These are phyloP conservation scores for Cryptops parisi DNA, from an alignment of 2,888 invertebrate genomes.

Conservation along the genomic window DNA sequence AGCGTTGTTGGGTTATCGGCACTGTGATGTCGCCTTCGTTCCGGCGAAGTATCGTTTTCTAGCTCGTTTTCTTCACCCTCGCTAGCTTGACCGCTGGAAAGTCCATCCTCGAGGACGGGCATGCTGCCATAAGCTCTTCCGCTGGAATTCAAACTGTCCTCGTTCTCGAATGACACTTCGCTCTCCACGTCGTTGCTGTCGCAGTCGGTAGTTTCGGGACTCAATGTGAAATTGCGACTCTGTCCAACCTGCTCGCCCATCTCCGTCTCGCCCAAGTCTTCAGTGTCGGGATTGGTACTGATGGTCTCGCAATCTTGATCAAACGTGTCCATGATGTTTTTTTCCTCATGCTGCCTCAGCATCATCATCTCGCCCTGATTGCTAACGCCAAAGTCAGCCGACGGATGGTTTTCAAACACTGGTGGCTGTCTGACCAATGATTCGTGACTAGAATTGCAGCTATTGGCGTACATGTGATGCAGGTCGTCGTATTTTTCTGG, in stretches of 20 bases:
- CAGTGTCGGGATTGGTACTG: constrained; percentile 34
- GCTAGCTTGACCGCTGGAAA: constrained; percentile 85
- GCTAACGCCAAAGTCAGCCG: neutral
- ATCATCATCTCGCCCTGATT: too few relatives aligned
- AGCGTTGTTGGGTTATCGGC: constrained; percentile 67
- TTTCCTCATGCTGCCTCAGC: constrained; percentile 14
- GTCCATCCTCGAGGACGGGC: constrained; percentile 85
- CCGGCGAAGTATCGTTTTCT: constrained; percentile 10
- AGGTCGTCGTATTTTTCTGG: neutral
- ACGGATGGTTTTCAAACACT: neutral
- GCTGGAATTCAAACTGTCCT: constrained; percentile 30
- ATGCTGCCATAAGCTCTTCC: constrained; percentile 39
- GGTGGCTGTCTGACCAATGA: neutral
- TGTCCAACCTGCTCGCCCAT: constrained; percentile 42
- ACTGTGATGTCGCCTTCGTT: constrained; percentile 18
- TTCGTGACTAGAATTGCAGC: neutral
- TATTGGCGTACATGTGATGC: neutral
- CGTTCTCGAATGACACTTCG: constrained; percentile 50
- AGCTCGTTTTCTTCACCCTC: constrained; percentile 54
- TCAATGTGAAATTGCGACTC: constrained; percentile 71
- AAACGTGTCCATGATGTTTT: constrained; percentile 23
- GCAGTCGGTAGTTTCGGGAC: constrained; percentile 84
- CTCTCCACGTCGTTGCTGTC: constrained; percentile 79
- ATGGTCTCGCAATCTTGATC: constrained; percentile 29
- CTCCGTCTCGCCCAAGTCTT: constrained; percentile 43